A percentile compares a stretch with the other conserved stretches of the same genome.
Conservation (phyloP, 2,888 invertebrate species). For the Euclidia mi region DNA sequence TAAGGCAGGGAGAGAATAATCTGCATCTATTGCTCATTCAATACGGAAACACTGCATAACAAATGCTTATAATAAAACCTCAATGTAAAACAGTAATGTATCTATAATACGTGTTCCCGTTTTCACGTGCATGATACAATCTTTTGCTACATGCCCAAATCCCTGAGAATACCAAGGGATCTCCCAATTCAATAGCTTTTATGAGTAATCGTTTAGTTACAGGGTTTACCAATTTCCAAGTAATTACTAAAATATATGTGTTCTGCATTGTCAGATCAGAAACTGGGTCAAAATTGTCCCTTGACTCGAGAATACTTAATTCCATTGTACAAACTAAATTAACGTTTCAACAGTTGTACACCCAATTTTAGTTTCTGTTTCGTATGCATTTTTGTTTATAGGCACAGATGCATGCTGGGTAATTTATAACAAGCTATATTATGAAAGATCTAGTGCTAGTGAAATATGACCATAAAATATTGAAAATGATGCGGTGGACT, state of each 20-base stretch:
- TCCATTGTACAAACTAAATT: slow-evolving; percentile 54
- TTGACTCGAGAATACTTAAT: slow-evolving; percentile 62
- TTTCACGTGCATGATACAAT: slow-evolving; percentile 2
- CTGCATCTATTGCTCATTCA: no score
- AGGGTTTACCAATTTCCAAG: slow-evolving; percentile 34
- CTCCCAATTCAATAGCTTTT: slow-evolving; percentile 32
- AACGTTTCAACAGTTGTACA: slow-evolving; percentile 47
- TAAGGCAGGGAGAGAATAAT: no score
- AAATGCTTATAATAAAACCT: no score
- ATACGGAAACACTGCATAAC: no score
- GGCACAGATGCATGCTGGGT: no score
- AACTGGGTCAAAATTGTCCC: slow-evolving; percentile 60
- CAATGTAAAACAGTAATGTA: no score
- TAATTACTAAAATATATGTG: slow-evolving; percentile 60
- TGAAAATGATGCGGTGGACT: no score
- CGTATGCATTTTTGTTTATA: slow-evolving; percentile 13
- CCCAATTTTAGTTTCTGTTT: slow-evolving; percentile 32
- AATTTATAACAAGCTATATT: no score
- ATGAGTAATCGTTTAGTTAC: slow-evolving; percentile 34
- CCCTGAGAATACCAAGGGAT: slow-evolving; percentile 9
- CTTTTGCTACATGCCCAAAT: slow-evolving; percentile 7
- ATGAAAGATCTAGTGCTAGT: no score
- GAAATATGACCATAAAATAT: no score
- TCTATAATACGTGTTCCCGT: no score
- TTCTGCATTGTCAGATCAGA: slow-evolving; percentile 59